Conservation (phyloP, 1,140 invertebrate species). For the Belonocnema kinseyi region DNA sequence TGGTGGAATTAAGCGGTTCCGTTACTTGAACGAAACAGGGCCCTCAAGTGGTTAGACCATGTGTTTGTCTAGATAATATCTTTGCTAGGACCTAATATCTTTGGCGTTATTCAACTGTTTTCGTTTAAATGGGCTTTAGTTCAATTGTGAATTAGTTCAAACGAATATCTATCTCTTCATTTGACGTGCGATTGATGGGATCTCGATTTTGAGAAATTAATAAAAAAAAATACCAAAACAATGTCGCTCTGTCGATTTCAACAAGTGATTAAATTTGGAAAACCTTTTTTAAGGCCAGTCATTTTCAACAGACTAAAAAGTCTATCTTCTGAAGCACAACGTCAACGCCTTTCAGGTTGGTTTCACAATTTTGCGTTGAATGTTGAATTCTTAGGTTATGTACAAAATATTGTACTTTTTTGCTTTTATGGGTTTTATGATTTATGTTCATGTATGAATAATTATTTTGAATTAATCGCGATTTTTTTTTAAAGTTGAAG, state of each 20-base stretch:
- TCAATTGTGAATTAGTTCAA: too few species aligned
- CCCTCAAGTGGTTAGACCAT: too few species aligned
- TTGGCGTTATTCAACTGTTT: too few species aligned
- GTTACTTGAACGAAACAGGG: too few species aligned
- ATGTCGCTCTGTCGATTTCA: constrained; percentile 35
- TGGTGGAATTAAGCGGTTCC: too few species aligned
- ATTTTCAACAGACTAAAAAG: constrained; percentile 44
- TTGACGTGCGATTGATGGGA: too few species aligned
- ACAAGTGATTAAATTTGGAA: constrained; percentile 52
- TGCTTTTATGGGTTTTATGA: neutral
- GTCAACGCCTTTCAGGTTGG: constrained; percentile 48
- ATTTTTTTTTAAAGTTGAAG: constrained; percentile 1
- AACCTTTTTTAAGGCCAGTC: constrained; percentile 49
- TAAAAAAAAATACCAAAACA: neutral
- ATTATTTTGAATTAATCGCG: constrained; percentile 6
- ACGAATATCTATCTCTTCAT: too few species aligned
- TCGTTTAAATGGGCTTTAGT: too few species aligned
- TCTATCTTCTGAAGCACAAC: constrained; percentile 42
- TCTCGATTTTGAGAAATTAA: neutral
- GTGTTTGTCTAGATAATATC: too few species aligned
- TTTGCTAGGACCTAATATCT: too few species aligned
- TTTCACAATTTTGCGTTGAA: constrained; percentile 24
- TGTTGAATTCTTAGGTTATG: constrained; percentile 31
- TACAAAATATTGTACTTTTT: constrained; percentile 18
- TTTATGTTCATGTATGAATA: neutral